A percentile compares a stretch with the other conserved stretches of the same genome.
phyloP scores from a whole-genome alignment of 2,888 invertebrate species.

The Elmis aenea region DNA sequence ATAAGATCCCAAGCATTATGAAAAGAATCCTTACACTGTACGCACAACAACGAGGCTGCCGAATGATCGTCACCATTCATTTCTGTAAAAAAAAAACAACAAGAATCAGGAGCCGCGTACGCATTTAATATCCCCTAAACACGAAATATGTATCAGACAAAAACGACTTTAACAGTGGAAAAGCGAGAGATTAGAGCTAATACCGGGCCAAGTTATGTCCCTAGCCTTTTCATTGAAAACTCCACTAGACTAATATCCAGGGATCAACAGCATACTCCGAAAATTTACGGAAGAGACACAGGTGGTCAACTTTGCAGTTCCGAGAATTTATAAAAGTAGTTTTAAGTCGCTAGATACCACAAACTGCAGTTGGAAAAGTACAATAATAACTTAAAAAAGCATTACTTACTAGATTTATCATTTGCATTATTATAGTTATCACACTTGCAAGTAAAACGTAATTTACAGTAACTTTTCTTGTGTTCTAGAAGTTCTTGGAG shows the following conservation, averaged over 20 bases:
- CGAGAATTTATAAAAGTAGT: not conserved
- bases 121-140: no score
- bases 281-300: conserved; percentile 36
- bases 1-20: conserved; percentile 64
- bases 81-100: conserved; percentile 35
- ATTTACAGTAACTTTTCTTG: conserved; percentile 66
- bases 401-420: conserved; percentile 49
- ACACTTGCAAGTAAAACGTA: conserved; percentile 66
- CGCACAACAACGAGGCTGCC: conserved; percentile 55
- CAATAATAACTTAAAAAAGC: conserved; percentile 3
- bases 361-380: not conserved
- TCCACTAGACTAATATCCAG: conserved; percentile 28
- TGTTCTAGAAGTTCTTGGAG: conserved; percentile 67
- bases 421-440: conserved; percentile 47
- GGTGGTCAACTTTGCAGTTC: conserved; percentile 27
- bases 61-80: conserved; percentile 37
- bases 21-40: conserved; percentile 63
- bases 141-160: conserved; percentile 15
- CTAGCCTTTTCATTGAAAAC: conserved; percentile 30
- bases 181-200: conserved; percentile 29
- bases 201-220: conserved; percentile 24
- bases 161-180: conserved; percentile 24
- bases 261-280: conserved; percentile 28
- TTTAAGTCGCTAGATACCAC: no score
- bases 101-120: no score